A percentile compares a stretch with the other conserved stretches of the same genome.
Evolutionary conservation across 2,113 vertebrate genomes (phyloP).

Genomic region (Rhadina sibilatrix): DNA sequence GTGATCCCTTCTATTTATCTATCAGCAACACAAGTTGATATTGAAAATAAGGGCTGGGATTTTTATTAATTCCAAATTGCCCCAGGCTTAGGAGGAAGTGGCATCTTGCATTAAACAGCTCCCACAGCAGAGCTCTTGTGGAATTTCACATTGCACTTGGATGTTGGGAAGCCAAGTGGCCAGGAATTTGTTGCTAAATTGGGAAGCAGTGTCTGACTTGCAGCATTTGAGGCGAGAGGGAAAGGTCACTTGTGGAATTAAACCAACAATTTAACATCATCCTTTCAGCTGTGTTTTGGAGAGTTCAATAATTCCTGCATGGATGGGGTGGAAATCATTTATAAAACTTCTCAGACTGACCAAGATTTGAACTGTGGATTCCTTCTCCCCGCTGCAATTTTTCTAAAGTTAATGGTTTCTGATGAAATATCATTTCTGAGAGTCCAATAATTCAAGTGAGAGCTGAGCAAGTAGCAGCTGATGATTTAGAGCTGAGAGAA

Average conservation of each 20-base stretch:
- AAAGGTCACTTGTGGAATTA: not conserved
- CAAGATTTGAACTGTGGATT: slow-evolving; percentile 27
- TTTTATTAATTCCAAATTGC: not conserved
- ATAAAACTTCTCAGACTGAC: not conserved
- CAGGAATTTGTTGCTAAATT: slow-evolving; percentile 3
- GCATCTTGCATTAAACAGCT: not conserved
- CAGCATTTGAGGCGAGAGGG: not conserved
- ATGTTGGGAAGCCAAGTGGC: not conserved
- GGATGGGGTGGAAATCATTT: not conserved
- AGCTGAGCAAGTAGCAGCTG: not conserved
- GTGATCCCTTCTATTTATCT: accelerated
- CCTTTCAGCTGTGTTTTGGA: not conserved
- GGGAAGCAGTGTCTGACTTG: not conserved
- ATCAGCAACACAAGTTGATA: not conserved
- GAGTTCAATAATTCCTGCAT: not conserved
- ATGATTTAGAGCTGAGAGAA: not conserved
- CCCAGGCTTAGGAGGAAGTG: not conserved
- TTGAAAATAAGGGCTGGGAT: not conserved
- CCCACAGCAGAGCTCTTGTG: not conserved
- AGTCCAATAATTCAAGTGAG: not conserved
- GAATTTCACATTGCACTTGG: slow-evolving; percentile 2
- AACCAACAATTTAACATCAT: not conserved
- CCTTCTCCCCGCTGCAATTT: not conserved
- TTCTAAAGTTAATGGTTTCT: not conserved
- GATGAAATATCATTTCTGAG: not conserved